Percentiles rank a stretch among this genome's conserved stretches.
phyloP scores from a whole-genome alignment of 2,113 vertebrate species.

The Heterotis niloticus region DNA sequence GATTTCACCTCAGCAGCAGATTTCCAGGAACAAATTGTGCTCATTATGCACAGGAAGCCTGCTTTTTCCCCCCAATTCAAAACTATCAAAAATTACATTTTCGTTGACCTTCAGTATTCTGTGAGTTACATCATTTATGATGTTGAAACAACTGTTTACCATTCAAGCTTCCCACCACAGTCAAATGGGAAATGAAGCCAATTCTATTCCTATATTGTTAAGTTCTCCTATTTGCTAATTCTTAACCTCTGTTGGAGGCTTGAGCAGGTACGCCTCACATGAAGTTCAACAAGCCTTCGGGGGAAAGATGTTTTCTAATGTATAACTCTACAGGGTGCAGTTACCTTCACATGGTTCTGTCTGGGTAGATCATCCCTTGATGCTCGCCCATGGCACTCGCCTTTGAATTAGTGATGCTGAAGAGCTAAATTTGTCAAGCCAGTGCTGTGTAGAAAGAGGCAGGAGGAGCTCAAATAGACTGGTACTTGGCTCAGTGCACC shows the following conservation, averaged over 20 bases:
- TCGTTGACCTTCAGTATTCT: not conserved
- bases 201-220: not conserved
- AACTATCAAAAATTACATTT: no score
- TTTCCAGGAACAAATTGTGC: no score
- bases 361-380: constrained; percentile 37
- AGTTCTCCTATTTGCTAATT: not conserved
- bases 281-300: no score
- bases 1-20: no score
- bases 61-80: no score
- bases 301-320: constrained; percentile 27
- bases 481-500: not conserved
- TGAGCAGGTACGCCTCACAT: no score
- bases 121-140: not conserved
- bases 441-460: constrained; percentile 34
- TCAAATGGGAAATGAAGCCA: not conserved
- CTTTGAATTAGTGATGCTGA: constrained; percentile 29
- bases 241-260: not conserved
- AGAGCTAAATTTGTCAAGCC: constrained; percentile 35
- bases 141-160: no score
- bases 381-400: constrained; percentile 24
- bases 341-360: constrained; percentile 37
- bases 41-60: no score
- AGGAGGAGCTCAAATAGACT: constrained; percentile 15
- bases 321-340: constrained; percentile 43
- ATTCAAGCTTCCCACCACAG: not conserved